Percentiles rank a stretch among this genome's conserved stretches.
Conservation (phyloP, 2,797 vertebrate genomes). For the Artibeus lituratus region DNA sequence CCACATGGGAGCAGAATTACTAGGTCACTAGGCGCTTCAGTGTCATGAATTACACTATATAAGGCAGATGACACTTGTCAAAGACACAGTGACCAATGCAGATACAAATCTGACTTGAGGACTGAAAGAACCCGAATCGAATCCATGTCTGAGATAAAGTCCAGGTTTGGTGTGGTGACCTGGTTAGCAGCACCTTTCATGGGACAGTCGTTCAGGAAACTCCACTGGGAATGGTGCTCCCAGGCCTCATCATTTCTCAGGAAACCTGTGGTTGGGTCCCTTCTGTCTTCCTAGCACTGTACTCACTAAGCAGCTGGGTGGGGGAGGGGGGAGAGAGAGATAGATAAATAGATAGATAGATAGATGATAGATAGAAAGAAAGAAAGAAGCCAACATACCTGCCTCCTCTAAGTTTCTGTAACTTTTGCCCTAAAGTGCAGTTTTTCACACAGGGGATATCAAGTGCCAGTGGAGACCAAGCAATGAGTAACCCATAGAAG, state of each 20-base stretch:
- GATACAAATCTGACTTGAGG: slow-evolving; percentile 77
- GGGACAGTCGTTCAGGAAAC: neutral
- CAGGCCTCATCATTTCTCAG: neutral
- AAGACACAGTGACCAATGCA: slow-evolving; percentile 77
- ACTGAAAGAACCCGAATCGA: slow-evolving; percentile 67
- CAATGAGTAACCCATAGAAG: neutral
- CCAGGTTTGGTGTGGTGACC: slow-evolving; percentile 8
- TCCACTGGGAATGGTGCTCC: fast-evolving
- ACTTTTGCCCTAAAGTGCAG: neutral
- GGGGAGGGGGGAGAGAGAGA: neutral
- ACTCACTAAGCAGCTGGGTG: neutral
- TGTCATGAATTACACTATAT: slow-evolving; percentile 62
- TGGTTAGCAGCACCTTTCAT: neutral
- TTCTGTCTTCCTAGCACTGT: neutral
- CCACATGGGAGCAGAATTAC: slow-evolving; percentile 63
- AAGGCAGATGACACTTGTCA: slow-evolving; percentile 78
- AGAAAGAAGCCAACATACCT: neutral
- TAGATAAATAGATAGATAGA: too few relatives aligned
- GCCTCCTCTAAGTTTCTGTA: neutral
- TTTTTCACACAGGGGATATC: neutral
- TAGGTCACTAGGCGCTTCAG: slow-evolving; percentile 68
- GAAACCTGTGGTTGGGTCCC: neutral
- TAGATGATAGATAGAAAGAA: too few relatives aligned
- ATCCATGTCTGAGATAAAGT: slow-evolving; percentile 56
- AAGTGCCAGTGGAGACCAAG: neutral